These are phyloP conservation scores for Gymnodraco acuticeps DNA, from an alignment of 2,797 vertebrate genomes.

Conservation along the genomic window DNA sequence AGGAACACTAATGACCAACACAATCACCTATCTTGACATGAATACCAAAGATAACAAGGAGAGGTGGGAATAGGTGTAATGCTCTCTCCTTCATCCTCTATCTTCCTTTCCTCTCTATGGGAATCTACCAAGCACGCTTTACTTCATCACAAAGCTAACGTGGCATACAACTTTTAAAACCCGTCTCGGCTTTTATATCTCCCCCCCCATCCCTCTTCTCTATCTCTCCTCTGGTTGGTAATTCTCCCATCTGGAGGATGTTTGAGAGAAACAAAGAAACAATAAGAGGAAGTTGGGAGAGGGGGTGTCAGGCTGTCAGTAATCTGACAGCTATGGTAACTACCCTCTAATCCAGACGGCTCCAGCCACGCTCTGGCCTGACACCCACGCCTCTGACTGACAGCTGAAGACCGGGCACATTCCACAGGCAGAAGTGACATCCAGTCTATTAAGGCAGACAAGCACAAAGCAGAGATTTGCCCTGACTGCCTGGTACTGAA, in stretches of 20 bases:
- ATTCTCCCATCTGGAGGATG: conserved; percentile 89
- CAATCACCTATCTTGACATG: conserved; percentile 85
- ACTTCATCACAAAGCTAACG: conserved; percentile 86
- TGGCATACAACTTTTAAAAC: conserved; percentile 85
- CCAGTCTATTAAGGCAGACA: conserved; percentile 99
- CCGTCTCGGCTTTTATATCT: conserved; percentile 73
- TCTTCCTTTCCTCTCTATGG: conserved; percentile 69
- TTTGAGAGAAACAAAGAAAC: conserved; percentile 94
- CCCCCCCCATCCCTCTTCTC: conserved; percentile 32
- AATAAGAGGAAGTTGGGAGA: conserved; percentile 97
- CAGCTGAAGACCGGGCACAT: conserved; percentile 98
- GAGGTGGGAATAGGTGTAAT: conserved; percentile 82
- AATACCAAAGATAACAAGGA: conserved; percentile 86
- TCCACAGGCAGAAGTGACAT: conserved; percentile 99
- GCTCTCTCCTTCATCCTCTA: conserved; percentile 69
- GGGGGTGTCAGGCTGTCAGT: conserved; percentile 99
- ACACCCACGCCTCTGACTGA: conserved; percentile 98
- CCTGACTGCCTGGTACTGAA: conserved; percentile 97
- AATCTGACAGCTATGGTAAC: conserved; percentile 99
- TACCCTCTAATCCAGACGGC: conserved; percentile 99
- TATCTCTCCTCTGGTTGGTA: conserved; percentile 79
- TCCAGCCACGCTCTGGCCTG: conserved; percentile 97
- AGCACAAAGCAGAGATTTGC: conserved; percentile 99
- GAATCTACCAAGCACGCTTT: conserved; percentile 75
- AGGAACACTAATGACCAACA: conserved; percentile 85